A percentile compares a stretch with the other conserved stretches of the same genome.
Conservation (phyloP, 2,113 vertebrate species). For the Dipodomys spectabilis region DNA sequence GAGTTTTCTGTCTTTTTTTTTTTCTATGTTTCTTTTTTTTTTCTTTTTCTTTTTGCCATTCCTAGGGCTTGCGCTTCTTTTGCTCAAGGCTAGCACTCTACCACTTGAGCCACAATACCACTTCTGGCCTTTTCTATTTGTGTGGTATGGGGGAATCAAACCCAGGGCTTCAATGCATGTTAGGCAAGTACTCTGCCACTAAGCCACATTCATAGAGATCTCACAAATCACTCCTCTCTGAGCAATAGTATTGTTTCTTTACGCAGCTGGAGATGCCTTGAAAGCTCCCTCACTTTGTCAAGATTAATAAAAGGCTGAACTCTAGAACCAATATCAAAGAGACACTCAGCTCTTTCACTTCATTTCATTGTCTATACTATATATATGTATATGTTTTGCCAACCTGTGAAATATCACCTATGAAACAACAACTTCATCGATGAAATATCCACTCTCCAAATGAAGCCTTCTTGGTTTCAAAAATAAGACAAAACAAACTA, state of each 20-base stretch:
- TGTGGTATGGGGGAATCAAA: too few relatives aligned
- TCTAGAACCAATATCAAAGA: background rate
- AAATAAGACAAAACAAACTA: conserved; percentile 35
- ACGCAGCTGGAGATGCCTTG: background rate
- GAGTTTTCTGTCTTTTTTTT: background rate
- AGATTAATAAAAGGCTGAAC: background rate
- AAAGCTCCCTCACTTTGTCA: conserved; percentile 50
- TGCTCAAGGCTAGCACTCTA: too few relatives aligned
- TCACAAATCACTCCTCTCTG: background rate
- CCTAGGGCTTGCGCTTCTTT: too few relatives aligned
- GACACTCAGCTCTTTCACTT: conserved; percentile 16
- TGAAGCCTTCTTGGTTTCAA: background rate
- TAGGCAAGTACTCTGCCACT: too few relatives aligned
- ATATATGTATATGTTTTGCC: background rate
- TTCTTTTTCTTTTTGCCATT: too few relatives aligned
- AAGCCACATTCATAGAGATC: background rate
- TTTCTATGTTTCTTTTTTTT: too few relatives aligned
- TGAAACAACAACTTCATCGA: background rate
- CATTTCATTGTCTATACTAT: background rate
- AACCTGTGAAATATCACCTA: conserved; percentile 11
- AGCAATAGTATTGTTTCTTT: conserved; percentile 19
- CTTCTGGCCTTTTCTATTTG: too few relatives aligned
- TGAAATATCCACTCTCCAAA: background rate
- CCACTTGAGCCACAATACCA: too few relatives aligned
- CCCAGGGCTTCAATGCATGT: too few relatives aligned